These are phyloP conservation scores for Acanthornis magna DNA, from an alignment of 2,797 vertebrate species.

Conservation along the genomic window DNA sequence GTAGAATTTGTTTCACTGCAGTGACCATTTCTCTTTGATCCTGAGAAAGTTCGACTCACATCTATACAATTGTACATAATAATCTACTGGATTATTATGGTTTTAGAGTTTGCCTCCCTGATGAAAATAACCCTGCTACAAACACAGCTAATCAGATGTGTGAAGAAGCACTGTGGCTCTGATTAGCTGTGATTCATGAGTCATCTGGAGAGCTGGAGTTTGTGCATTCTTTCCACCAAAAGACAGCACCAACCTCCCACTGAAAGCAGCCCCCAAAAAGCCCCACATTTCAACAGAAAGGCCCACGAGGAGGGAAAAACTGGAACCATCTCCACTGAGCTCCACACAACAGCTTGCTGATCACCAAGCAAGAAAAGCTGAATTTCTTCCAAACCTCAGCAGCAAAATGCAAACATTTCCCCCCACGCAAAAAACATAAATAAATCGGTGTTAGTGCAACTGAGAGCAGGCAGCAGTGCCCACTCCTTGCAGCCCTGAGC, in stretches of 20 bases:
- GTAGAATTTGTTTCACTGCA: neutral
- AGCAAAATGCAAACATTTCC: neutral
- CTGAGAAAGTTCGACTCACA: neutral
- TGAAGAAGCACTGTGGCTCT: neutral
- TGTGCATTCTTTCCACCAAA: neutral
- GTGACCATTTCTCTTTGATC: neutral
- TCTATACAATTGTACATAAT: neutral
- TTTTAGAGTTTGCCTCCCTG: neutral
- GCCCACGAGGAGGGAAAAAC: neutral
- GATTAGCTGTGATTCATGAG: neutral
- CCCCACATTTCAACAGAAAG: neutral
- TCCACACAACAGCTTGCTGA: neutral
- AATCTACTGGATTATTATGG: neutral
- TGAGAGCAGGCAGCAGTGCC: neutral
- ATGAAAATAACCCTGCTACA: constrained; percentile 2
- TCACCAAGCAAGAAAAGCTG: neutral
- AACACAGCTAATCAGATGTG: neutral
- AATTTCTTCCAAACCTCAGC: neutral
- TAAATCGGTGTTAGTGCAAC: neutral
- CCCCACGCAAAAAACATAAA: neutral
- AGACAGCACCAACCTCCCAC: neutral
- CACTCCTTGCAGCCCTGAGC: neutral
- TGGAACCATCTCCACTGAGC: neutral
- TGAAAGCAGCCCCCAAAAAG: neutral
- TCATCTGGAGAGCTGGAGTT: neutral